Evolutionary conservation across 2,797 vertebrate genomes (phyloP), one percentile per base, ranked within the genome.

Genomic region (Centropyge bicolor): DNA sequence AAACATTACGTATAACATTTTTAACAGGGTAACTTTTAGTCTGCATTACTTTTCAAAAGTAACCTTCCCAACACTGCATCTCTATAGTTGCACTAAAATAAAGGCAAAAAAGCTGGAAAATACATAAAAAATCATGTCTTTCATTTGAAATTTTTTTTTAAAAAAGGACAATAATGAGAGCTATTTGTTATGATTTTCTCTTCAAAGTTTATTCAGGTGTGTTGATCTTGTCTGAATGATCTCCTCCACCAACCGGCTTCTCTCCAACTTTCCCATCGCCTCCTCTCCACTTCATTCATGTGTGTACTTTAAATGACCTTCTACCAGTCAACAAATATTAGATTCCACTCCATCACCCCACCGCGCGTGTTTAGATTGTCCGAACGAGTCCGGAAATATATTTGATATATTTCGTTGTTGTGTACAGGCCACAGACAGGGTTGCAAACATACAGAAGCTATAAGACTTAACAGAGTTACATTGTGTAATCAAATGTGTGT

Each of bases 371-470:
- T 88, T 90, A 43, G 19, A 73, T 79, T 43, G 41, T 17, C n/a
- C 19, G 43, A 43, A 45, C 61, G 57, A 19, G 31, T 74, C 19
- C 74, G 69, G 70, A 38, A 41, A 48, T 59, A 46, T 0, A 6
- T 71, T 72, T 41, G 38, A 48, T 59, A 46, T 0, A 6, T 57
- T 41, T n/a, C 20, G 31, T 55, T 55, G 61, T 27, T 84, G 88
- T 82, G 69, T 88, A 78, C 52, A 74, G 36, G 63, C 76, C 14
- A 1, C 35, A 51, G 62, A 70, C 22, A 46, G 51, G 55, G 68
- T 11, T 68, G 11, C 82, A 89, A 87, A 85, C 80, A 90, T 72
- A 77, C 81, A 83, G 83, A 74, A 90, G 88, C 75, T 82, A 46
- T 80, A 81, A 66, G 62, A 61, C 36, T 57, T 48, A 67, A 70